Percentiles rank a stretch among this genome's conserved stretches.
These are phyloP conservation scores for Gouania willdenowi DNA, from an alignment of 2,797 vertebrate genomes.

Conservation along the genomic window DNA sequence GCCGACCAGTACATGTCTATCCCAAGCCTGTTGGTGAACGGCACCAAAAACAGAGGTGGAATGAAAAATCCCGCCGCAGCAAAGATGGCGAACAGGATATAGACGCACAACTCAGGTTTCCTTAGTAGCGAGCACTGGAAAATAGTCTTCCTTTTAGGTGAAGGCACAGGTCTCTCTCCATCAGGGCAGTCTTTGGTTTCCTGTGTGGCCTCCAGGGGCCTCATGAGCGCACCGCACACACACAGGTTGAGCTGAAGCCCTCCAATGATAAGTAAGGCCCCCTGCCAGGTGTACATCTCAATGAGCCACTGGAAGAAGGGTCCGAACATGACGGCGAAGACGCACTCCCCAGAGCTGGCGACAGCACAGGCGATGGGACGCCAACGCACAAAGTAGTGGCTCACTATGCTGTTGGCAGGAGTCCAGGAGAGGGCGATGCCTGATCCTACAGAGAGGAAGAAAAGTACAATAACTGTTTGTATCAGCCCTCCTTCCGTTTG, in stretches of 20 bases:
- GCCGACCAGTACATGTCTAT: slow-evolving; percentile 60
- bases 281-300: slow-evolving; percentile 64
- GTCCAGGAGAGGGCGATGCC: slow-evolving; percentile 67
- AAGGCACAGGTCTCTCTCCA: not conserved
- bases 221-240: slow-evolving; percentile 70
- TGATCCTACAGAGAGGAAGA: slow-evolving; percentile 42
- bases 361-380: slow-evolving; percentile 68
- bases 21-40: slow-evolving; percentile 52
- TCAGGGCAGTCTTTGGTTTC: not conserved
- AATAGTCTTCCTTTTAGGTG: slow-evolving; percentile 9
- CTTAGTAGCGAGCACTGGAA: slow-evolving; percentile 59
- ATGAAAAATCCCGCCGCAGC: slow-evolving; percentile 61
- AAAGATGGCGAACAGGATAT: slow-evolving; percentile 64
- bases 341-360: slow-evolving; percentile 69
- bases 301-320: slow-evolving; percentile 72
- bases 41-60: slow-evolving; percentile 64
- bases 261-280: slow-evolving; percentile 65
- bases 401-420: slow-evolving; percentile 69
- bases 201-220: slow-evolving; percentile 31
- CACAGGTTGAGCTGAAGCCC: slow-evolving; percentile 73
- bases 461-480: too few species aligned
- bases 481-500: too few species aligned
- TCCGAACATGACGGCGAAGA: slow-evolving; percentile 64
- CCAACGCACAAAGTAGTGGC: slow-evolving; percentile 66
- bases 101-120: slow-evolving; percentile 58